Conservation (phyloP, 1,140 invertebrate genomes). For the Brachionus plicatilis region DNA sequence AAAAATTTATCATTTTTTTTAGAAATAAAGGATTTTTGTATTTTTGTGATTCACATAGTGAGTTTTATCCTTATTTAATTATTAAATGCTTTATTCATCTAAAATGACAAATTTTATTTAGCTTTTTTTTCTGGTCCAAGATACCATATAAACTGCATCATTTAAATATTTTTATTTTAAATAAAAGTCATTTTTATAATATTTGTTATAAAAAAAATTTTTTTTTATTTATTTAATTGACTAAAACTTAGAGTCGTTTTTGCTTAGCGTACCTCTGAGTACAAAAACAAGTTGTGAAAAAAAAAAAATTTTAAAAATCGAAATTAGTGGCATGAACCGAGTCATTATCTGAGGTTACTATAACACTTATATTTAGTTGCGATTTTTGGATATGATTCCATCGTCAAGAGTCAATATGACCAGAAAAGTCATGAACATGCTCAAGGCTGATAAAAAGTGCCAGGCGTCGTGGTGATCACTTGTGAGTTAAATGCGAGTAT, state of each 20-base stretch:
- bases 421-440: conserved; percentile 76
- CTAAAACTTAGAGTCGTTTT: background rate
- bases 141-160: conserved; percentile 65
- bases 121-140: background rate
- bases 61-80: background rate
- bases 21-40: too few relatives aligned
- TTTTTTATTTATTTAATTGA: background rate
- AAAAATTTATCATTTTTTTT: background rate
- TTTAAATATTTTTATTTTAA: background rate
- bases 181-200: background rate
- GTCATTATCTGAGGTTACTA: background rate
- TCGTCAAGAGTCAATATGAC: conserved; percentile 44
- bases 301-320: background rate
- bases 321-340: background rate
- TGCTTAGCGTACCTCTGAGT: background rate
- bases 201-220: background rate
- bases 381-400: background rate
- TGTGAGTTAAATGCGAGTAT: background rate
- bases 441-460: conserved; percentile 79
- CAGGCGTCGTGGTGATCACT: conserved; percentile 77
- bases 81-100: background rate
- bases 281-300: background rate
- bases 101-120: background rate
- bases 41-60: background rate
- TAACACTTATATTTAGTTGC: background rate